These are phyloP conservation scores for Ginglymostoma cirratum DNA, from an alignment of 2,113 vertebrate genomes.

Conservation along the genomic window DNA sequence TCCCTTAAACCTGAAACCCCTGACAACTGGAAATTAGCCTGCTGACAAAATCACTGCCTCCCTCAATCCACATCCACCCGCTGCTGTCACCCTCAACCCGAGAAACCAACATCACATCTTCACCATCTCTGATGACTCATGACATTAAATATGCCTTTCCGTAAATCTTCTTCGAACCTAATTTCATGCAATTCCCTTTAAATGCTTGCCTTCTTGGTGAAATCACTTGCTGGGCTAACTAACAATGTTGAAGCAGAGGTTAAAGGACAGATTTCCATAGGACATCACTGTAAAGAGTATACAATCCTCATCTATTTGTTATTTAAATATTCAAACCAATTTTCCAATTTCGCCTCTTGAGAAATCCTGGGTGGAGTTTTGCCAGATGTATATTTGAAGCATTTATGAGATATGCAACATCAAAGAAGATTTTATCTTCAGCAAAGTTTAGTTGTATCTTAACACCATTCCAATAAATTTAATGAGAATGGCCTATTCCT, in stretches of 20 bases:
- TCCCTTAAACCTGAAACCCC: too few relatives aligned
- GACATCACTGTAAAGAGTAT: neutral
- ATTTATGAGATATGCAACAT: neutral
- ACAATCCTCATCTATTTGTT: neutral
- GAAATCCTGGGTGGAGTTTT: neutral
- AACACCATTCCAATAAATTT: neutral
- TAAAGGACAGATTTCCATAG: neutral
- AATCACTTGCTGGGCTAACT: neutral
- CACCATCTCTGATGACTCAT: too few relatives aligned
- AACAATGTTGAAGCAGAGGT: neutral
- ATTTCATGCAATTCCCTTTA: neutral
- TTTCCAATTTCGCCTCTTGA: neutral
- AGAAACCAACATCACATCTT: too few relatives aligned
- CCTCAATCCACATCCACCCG: too few relatives aligned
- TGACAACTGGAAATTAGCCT: too few relatives aligned
- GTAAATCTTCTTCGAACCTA: neutral
- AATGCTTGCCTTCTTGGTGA: neutral
- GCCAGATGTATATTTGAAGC: neutral
- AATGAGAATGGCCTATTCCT: neutral
- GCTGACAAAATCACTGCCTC: too few relatives aligned
- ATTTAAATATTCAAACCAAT: neutral
- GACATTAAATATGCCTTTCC: neutral
- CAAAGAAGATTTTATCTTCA: neutral
- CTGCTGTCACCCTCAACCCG: too few relatives aligned
- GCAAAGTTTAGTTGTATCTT: neutral